Conservation (phyloP, 2,113 vertebrate species). For the Herpetotheres cachinnans region DNA sequence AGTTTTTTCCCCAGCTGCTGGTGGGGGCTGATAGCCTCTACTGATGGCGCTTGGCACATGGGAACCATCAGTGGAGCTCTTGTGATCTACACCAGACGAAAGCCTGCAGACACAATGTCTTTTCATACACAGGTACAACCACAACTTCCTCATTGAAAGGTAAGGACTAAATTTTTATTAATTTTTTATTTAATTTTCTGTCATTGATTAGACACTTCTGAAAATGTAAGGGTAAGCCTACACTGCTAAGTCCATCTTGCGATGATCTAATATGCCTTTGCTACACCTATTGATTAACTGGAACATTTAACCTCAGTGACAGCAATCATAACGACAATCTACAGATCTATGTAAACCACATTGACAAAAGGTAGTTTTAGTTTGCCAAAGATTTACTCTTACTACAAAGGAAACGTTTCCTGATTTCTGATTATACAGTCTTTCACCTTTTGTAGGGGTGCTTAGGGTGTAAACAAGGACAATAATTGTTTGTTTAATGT, state of each 20-base stretch:
- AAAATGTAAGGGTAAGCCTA: neutral
- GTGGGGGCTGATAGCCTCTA: neutral
- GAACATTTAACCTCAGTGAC: neutral
- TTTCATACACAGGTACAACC: neutral
- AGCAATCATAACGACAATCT: neutral
- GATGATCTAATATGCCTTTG: neutral
- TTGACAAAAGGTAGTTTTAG: neutral
- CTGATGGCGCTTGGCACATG: neutral
- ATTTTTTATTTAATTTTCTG: neutral
- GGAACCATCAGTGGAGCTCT: neutral
- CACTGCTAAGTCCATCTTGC: rapidly evolving
- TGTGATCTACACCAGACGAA: neutral
- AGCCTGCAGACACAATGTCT: neutral
- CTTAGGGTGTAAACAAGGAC: neutral
- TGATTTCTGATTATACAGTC: neutral
- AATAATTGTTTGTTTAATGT: neutral
- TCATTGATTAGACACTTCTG: neutral
- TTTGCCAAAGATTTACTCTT: neutral
- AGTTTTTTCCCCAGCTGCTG: neutral
- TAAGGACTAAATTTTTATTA: neutral
- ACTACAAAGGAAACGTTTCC: neutral
- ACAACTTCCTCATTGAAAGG: neutral
- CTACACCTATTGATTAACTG: neutral
- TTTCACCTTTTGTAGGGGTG: neutral
- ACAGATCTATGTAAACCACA: neutral